Evolutionary conservation across 2,797 vertebrate species (phyloP).

Genomic region (Botia kubotai): DNA sequence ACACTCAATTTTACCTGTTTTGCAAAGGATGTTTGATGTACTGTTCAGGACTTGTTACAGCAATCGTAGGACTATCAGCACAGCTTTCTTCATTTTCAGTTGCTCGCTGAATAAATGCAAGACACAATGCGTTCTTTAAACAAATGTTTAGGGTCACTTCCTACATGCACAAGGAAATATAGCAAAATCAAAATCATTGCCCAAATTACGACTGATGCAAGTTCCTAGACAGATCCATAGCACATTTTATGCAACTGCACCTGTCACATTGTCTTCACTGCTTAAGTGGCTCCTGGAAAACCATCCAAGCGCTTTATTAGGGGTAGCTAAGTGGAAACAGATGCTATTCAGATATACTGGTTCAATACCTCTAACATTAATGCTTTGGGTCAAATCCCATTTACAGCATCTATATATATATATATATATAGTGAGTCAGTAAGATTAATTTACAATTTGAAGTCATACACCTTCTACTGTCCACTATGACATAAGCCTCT

Average conservation of each 20-base stretch:
- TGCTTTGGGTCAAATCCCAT: too few relatives aligned
- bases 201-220: neutral
- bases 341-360: neutral
- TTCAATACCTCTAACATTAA: neutral
- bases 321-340: slow-evolving; percentile 1
- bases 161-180: neutral
- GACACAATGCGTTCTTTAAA: neutral
- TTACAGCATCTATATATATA: neutral
- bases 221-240: neutral
- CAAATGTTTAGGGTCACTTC: neutral
- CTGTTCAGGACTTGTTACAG: slow-evolving; percentile 75
- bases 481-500: neutral
- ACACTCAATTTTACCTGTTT: slow-evolving; percentile 74
- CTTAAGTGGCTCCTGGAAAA: neutral
- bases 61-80: slow-evolving; percentile 67
- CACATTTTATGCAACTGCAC: neutral
- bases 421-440: neutral
- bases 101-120: slow-evolving; percentile 71
- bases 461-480: slow-evolving; percentile 50
- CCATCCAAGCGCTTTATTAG: neutral
- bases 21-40: slow-evolving; percentile 85
- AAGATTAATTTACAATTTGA: slow-evolving; percentile 27
- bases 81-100: slow-evolving; percentile 77
- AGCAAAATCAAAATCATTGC: neutral
- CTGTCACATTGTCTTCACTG: neutral